Conservation (phyloP, 2,113 vertebrate genomes). For the Peromyscus polionotus region DNA sequence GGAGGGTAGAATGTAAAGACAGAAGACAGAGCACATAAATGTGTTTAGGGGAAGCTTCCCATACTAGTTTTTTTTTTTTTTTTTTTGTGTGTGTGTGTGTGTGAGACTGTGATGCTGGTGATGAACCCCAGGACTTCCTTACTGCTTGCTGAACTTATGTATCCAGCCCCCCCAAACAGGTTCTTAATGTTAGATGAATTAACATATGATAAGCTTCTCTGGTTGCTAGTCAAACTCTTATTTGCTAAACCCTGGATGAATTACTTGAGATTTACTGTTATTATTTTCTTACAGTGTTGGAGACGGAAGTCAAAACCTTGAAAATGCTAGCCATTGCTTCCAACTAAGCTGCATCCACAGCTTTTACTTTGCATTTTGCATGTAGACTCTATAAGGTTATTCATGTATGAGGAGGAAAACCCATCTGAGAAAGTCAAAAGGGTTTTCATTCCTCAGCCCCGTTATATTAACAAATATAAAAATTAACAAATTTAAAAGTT, state of each 20-base stretch:
- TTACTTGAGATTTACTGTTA: background rate
- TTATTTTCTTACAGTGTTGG: background rate
- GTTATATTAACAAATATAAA: slow-evolving; percentile 48
- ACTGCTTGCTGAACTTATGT: background rate
- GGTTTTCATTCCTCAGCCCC: background rate
- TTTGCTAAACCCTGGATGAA: background rate
- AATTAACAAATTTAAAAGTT: slow-evolving; percentile 42
- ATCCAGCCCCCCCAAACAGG: background rate
- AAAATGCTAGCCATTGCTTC: background rate
- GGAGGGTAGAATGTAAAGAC: background rate
- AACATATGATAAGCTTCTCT: background rate
- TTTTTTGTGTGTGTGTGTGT: background rate
- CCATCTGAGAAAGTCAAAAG: slow-evolving; percentile 11
- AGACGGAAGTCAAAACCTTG: background rate
- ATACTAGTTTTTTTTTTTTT: too few species aligned
- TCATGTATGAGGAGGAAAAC: slow-evolving; percentile 30
- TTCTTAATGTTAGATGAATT: background rate
- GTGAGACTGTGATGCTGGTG: background rate
- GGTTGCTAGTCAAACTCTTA: background rate
- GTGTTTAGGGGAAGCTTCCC: background rate
- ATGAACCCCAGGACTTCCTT: background rate
- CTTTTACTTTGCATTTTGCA: slow-evolving; percentile 32
- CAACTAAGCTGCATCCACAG: background rate
- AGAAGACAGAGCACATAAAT: background rate
- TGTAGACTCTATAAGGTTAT: background rate